Base-by-base conservation (phyloP, 2,888 invertebrate species). In the Philereme vetulata region DNA sequence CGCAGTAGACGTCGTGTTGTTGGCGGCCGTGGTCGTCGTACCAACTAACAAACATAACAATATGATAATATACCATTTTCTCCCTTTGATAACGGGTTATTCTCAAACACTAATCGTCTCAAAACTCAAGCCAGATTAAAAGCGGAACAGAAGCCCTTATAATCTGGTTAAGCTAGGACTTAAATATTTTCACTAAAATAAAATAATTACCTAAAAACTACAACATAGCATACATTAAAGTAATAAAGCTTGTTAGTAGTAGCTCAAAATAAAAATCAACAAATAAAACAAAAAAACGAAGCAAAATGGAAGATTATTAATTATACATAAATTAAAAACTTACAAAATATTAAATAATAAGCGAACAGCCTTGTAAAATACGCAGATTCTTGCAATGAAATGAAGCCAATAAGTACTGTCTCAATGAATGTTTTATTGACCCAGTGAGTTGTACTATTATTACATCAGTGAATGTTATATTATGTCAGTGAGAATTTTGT, bases 1-100 rank as follows among this genome's bases (percentile, higher is more conserved):
- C 0, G 90, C 82, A 1, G 90, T 90, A 4, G 90, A 86, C 0
- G 88, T 90, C 0, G 91, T 91, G 65, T 87, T 92, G 66, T 90
- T 91, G 7, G 91, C 85, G 0, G 87, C 77, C n/a, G 84, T 85
- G 10, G 90, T 90, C n/a, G 91, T 90, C 2, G 90, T 86, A 36
- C 90, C 90, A 60, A 84, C 89, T 90, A 85, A 5, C 81, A 84
- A 32, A 55, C 60, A 67, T 35, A 61, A 57, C 21, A 21, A 21
- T 21, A 21, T 21, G 2, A 1, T 21, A 21, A 21, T 21, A 21
- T 21, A 21, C 21, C 21, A 21, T 21, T 21, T 21, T 21, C 21
- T 21, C 21, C 21, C 21, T 21, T 21, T 21, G 21, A 21, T 2
- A 21, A 21, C 21, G 21, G 21, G 21, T 21, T 1, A 21, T 21